phyloP scores from a whole-genome alignment of 2,888 invertebrate species.

The Morinoia aosen region DNA sequence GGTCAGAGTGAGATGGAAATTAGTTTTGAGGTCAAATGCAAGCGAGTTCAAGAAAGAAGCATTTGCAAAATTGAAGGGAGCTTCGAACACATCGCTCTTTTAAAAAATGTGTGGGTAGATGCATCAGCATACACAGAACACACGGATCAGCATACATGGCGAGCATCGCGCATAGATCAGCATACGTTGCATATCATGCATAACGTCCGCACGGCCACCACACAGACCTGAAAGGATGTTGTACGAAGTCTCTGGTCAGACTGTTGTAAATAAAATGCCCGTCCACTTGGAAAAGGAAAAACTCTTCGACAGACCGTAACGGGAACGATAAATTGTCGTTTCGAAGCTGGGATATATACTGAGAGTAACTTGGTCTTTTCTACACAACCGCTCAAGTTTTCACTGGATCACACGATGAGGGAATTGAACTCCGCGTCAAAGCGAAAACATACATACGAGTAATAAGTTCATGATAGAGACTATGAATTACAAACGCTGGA shows the following conservation, averaged over 20 bases:
- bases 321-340: background rate
- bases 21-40: background rate
- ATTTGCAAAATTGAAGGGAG: background rate
- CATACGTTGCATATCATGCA: conserved; percentile 5
- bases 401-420: background rate
- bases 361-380: background rate
- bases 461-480: background rate
- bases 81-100: background rate
- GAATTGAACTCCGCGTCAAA: background rate
- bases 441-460: background rate
- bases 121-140: conserved; percentile 19
- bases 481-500: background rate
- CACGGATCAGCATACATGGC: conserved; percentile 12
- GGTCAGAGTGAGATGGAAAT: background rate
- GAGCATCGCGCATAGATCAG: background rate
- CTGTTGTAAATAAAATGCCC: background rate
- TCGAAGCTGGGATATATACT: no score
- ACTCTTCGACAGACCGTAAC: background rate
- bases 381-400: no score
- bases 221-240: background rate
- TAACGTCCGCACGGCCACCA: background rate
- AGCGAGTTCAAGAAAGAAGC: background rate
- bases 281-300: background rate
- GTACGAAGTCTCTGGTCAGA: background rate
- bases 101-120: background rate